phyloP scores from a whole-genome alignment of 2,113 vertebrate species.

The Drymodes brunneopygia region DNA sequence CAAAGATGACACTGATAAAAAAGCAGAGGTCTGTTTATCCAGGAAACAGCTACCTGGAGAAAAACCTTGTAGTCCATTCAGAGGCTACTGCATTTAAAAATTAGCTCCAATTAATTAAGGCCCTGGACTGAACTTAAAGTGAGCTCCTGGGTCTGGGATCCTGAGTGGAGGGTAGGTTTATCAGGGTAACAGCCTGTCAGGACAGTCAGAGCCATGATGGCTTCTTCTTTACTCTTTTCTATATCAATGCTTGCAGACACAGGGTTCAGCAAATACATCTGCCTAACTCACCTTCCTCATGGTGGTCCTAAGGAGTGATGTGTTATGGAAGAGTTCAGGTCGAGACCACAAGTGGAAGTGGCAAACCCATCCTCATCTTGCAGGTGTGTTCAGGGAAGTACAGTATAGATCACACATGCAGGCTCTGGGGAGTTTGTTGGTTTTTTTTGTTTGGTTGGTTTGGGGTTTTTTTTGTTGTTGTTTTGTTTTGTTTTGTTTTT shows the following conservation, averaged over 20 bases:
- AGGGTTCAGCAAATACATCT: not conserved
- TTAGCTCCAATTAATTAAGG: not conserved
- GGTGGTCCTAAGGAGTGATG: not conserved
- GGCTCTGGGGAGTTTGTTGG: not conserved
- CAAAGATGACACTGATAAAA: not conserved
- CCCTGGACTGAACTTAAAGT: not conserved
- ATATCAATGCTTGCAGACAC: not conserved
- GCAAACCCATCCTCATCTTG: not conserved
- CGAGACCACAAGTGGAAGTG: not conserved
- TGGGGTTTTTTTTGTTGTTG: not conserved
- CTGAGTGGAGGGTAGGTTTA: not conserved
- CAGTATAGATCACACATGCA: not conserved
- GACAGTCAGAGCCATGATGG: not conserved
- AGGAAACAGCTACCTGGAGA: not conserved
- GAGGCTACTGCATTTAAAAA: not conserved
- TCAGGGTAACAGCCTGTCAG: not conserved
- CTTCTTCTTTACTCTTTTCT: not conserved
- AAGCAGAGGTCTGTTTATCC: not conserved
- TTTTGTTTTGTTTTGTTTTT: not conserved
- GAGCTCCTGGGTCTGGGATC: not conserved
- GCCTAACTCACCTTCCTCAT: not conserved
- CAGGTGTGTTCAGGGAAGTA: not conserved
- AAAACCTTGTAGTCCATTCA: not conserved
- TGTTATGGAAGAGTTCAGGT: not conserved
- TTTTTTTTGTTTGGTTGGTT: not conserved